Conservation (phyloP, 2,888 invertebrate species). For the Epistrophella euchroma region DNA sequence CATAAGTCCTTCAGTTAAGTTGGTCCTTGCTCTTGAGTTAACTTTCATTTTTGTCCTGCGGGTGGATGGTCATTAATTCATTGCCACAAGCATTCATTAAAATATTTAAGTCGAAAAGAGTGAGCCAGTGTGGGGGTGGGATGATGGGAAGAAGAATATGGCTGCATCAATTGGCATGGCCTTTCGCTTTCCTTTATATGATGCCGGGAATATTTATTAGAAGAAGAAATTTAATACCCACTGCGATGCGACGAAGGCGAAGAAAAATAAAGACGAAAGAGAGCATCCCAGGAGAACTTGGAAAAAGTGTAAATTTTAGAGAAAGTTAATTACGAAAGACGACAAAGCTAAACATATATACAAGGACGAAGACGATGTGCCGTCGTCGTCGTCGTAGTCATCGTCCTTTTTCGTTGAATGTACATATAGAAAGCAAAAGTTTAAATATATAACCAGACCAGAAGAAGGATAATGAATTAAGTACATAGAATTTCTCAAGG, state of each 20-base stretch:
- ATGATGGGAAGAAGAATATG: neutral
- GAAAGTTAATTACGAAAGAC: slow-evolving; percentile 67
- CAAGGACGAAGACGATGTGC: slow-evolving; percentile 26
- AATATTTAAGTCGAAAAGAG: slow-evolving; percentile 53
- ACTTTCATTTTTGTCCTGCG: slow-evolving; percentile 60
- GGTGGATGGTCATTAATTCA: slow-evolving; percentile 71
- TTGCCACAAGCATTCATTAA: slow-evolving; percentile 73
- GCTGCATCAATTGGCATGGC: slow-evolving; percentile 57
- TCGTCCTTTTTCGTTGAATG: slow-evolving; percentile 10
- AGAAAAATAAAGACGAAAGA: slow-evolving; percentile 3
- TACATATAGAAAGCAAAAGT: slow-evolving; percentile 53
- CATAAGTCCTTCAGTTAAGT: slow-evolving; percentile 49
- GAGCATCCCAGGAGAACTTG: slow-evolving; percentile 16
- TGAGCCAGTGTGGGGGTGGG: neutral
- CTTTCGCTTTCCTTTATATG: slow-evolving; percentile 41
- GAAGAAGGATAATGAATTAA: slow-evolving; percentile 64
- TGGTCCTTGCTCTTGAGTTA: slow-evolving; percentile 51
- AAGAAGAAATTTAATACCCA: slow-evolving; percentile 7
- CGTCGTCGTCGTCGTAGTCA: neutral
- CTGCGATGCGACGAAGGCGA: neutral
- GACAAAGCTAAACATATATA: slow-evolving; percentile 20
- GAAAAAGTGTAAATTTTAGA: slow-evolving; percentile 56
- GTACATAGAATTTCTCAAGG: slow-evolving; percentile 44
- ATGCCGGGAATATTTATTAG: slow-evolving; percentile 43
- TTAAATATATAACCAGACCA: slow-evolving; percentile 17